These are phyloP conservation scores for Ceyx melanurus DNA, from an alignment of 2,113 vertebrate genomes.

Conservation along the genomic window DNA sequence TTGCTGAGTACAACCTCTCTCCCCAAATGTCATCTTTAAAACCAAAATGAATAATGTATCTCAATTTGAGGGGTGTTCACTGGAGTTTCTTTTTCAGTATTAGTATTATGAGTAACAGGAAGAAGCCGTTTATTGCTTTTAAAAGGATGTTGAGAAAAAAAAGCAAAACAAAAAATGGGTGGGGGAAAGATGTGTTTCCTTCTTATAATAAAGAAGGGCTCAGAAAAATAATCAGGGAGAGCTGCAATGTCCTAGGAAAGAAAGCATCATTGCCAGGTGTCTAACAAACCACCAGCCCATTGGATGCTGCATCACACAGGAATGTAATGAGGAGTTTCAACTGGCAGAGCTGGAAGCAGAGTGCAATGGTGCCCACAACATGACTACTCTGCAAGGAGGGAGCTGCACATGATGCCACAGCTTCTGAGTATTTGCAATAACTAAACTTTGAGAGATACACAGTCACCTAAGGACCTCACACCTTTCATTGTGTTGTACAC, in stretches of 20 bases:
- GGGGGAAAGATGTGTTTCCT: neutral
- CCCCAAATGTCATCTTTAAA: neutral
- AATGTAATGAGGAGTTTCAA: neutral
- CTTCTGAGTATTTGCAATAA: neutral
- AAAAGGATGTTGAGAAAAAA: neutral
- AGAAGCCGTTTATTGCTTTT: neutral
- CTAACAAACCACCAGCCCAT: neutral
- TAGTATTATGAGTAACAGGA: neutral
- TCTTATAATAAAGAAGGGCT: neutral
- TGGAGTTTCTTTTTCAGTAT: neutral
- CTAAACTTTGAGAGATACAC: accelerated
- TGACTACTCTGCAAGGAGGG: neutral
- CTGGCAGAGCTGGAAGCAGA: neutral
- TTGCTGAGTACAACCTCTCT: neutral
- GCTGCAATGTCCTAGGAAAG: neutral
- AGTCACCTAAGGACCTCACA: neutral
- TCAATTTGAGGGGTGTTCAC: neutral
- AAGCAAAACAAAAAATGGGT: neutral
- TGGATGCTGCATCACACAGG: neutral
- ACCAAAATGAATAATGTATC: neutral
- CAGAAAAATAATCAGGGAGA: neutral
- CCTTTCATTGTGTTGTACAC: accelerated
- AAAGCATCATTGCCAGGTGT: neutral
- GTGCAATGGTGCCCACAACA: neutral
- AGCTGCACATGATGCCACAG: accelerated